Conservation (phyloP, 2,888 invertebrate species). For the Cecidostiba fungosa region DNA sequence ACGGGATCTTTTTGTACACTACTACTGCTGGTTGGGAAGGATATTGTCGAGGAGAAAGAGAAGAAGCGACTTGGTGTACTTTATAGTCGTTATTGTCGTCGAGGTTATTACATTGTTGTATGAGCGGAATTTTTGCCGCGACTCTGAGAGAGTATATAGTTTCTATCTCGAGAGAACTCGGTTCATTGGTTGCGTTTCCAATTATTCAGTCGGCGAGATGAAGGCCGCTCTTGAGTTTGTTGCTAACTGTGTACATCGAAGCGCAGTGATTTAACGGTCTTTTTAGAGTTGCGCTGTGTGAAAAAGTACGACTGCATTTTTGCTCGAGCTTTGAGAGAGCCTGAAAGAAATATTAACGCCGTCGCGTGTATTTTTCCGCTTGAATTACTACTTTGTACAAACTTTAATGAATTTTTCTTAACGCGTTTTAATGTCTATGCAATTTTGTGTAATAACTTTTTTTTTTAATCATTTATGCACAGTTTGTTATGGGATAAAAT, state of each 20-base stretch:
- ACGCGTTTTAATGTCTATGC: too few relatives aligned
- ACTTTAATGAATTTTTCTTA: background rate
- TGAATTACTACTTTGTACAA: background rate
- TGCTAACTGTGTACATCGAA: background rate
- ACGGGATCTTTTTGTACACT: background rate
- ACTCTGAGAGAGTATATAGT: background rate
- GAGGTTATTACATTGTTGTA: background rate
- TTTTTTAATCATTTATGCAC: background rate
- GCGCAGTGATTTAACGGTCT: background rate
- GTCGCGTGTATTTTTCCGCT: background rate
- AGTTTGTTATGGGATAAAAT: background rate
- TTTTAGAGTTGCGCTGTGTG: background rate
- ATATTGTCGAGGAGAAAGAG: background rate
- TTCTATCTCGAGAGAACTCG: background rate
- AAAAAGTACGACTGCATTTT: background rate
- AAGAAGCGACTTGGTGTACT: background rate
- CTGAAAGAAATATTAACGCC: background rate
- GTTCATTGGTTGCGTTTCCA: background rate
- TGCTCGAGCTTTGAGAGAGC: background rate
- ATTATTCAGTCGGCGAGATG: background rate
- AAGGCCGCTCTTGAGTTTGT: slow-evolving; percentile 3
- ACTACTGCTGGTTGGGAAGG: background rate
- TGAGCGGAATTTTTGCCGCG: background rate
- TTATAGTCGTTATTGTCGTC: too few relatives aligned
- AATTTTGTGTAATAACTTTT: background rate